A percentile compares a stretch with the other conserved stretches of the same genome.
These are phyloP conservation scores for Amblyjoppa fuscipennis DNA, from an alignment of 2,888 invertebrate genomes.

Conservation along the genomic window DNA sequence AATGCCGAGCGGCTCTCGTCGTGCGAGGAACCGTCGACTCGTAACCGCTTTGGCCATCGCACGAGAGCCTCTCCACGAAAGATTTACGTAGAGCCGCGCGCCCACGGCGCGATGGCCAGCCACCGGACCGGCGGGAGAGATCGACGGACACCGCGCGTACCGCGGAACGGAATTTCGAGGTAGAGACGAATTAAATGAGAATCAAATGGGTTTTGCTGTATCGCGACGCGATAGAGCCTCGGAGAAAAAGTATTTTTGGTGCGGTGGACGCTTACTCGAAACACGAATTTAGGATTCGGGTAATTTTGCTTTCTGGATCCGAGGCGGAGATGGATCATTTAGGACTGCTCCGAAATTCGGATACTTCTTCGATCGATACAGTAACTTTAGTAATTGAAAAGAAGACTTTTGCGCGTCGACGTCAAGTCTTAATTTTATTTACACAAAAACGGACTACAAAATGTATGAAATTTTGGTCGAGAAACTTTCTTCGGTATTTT, in stretches of 20 bases:
- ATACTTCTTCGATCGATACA: too few species aligned
- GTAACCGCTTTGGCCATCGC: conserved; percentile 72
- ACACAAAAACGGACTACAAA: too few species aligned
- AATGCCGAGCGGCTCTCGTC: conserved; percentile 74
- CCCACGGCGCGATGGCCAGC: conserved; percentile 27
- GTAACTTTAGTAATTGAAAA: too few species aligned
- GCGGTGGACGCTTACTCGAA: neutral
- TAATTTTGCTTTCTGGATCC: neutral
- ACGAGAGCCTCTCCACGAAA: conserved; percentile 71
- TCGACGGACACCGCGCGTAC: conserved; percentile 73
- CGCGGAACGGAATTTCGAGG: conserved; percentile 80
- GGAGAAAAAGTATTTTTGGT: conserved; percentile 8
- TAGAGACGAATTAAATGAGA: conserved; percentile 59
- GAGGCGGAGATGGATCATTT: too few species aligned
- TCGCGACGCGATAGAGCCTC: conserved; percentile 12
- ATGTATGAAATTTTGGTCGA: neutral
- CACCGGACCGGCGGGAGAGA: conserved; percentile 40
- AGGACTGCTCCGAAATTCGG: too few species aligned
- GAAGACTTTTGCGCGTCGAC: too few species aligned
- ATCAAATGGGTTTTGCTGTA: conserved; percentile 56
- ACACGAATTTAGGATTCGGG: neutral
- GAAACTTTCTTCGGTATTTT: neutral
- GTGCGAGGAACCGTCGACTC: conserved; percentile 67
- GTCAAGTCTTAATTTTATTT: too few species aligned
- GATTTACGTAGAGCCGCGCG: conserved; percentile 80